Evolutionary conservation across 2,113 vertebrate genomes (phyloP), one percentile per base, ranked within the genome.

Genomic region (Dissostichus mawsoni): DNA sequence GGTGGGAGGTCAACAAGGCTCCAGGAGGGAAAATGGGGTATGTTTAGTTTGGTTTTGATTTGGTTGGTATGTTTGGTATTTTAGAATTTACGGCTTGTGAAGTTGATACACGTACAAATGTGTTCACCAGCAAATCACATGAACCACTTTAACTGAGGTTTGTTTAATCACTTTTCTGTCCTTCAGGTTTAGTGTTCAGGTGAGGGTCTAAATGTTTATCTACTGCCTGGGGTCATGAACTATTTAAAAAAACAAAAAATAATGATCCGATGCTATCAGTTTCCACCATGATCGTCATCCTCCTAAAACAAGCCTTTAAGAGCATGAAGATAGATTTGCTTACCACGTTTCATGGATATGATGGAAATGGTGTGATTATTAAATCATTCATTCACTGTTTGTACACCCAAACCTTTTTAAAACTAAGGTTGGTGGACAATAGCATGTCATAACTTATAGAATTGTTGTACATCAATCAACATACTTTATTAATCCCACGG

Each of bases 211-310:
- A 41, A 41, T 8, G 1, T 53, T 0, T 4, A 2, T 73, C 71
- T 44, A 16, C 53, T 51, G 45, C 74, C 74, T 48, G 53, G 0
- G 13, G n/a, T 57, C 55, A 17, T 17, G 13, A 36, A 29, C 18
- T 44, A 0, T 10, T 41, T 14, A 3, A 9, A 20, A 33, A 59
- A 23, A 23, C 2, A 23, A 23, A 2, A 23, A 23, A 23, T 23
- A 23, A 23, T 23, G 2, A 59, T 59, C 56, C 9, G 11, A 69
- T 69, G 53, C 74, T 76, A 64, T 23, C 59, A 14, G 53, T 45
- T 17, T 45, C 25, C 14, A 0, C 5, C 3, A 1, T 23, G 12
- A 57, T 56, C 20, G 7, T 56, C 36, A 3, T 20, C 16, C n/a
- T 4, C 68, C n/a, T 23, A 53, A 53, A 67, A 23, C 67, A 14